Percentiles rank a stretch among this genome's conserved stretches.
phyloP scores from a whole-genome alignment of 2,888 invertebrate species.

The Calliopum simillimum region DNA sequence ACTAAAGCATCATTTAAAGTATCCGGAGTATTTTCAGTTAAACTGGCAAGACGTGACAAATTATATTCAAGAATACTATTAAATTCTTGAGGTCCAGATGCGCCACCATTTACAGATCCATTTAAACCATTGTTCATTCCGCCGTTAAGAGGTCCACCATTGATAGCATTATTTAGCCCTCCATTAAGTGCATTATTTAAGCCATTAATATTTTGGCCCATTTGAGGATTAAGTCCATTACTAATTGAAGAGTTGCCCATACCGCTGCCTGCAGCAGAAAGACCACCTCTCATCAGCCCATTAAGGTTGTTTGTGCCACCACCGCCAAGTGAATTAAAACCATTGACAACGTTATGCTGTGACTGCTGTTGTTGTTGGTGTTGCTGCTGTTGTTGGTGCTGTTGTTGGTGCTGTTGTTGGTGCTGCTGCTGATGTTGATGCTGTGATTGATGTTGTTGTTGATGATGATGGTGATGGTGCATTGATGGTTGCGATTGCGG shows the following conservation, averaged over 20 bases:
- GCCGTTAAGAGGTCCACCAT: slow-evolving; percentile 38
- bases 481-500: slow-evolving; percentile 57
- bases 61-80: slow-evolving; percentile 87
- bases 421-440: slow-evolving; percentile 47
- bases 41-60: slow-evolving; percentile 83
- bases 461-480: slow-evolving; percentile 48
- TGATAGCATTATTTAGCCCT: slow-evolving; percentile 42
- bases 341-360: slow-evolving; percentile 43
- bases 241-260: slow-evolving; percentile 30
- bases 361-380: slow-evolving; percentile 38
- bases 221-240: slow-evolving; percentile 46
- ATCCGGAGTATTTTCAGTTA: slow-evolving; percentile 76
- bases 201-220: slow-evolving; percentile 42
- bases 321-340: slow-evolving; percentile 47
- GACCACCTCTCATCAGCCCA: slow-evolving; percentile 49
- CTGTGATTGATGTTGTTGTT: slow-evolving; percentile 48
- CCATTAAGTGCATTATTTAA: slow-evolving; percentile 40
- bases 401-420: slow-evolving; percentile 45
- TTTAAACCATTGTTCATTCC: slow-evolving; percentile 29
- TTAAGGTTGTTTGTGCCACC: slow-evolving; percentile 40
- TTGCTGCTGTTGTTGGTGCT: slow-evolving; percentile 42
- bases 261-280: slow-evolving; percentile 40
- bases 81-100: slow-evolving; percentile 67
- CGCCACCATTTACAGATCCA: slow-evolving; percentile 50
- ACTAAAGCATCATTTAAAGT: slow-evolving; percentile 60